A percentile compares a stretch with the other conserved stretches of the same genome.
Evolutionary conservation across 2,888 invertebrate species (phyloP).

Genomic region (Formica aserva): DNA sequence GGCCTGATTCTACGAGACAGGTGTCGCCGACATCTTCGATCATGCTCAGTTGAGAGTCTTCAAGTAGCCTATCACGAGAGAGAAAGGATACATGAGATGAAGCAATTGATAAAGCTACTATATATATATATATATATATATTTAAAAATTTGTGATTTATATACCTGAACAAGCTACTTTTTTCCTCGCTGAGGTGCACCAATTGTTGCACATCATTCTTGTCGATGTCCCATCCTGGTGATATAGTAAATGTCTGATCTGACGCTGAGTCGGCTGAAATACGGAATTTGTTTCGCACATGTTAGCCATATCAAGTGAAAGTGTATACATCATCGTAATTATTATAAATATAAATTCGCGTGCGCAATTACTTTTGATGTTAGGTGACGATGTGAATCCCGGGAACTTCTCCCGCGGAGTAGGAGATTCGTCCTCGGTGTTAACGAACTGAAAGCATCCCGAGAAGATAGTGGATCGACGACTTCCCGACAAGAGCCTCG

Average conservation of each 20-base stretch:
- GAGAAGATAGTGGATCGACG: conserved; percentile 69
- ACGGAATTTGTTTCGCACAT: background rate
- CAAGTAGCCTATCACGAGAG: conserved; percentile 73
- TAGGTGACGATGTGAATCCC: conserved; percentile 49
- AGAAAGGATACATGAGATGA: background rate
- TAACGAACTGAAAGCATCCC: conserved; percentile 66
- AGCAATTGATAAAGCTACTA: background rate
- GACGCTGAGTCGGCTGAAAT: conserved; percentile 71
- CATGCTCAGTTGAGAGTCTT: conserved; percentile 77
- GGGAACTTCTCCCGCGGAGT: conserved; percentile 63
- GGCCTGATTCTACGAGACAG: conserved; percentile 75
- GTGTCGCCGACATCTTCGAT: conserved; percentile 79
- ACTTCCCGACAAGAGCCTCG: conserved; percentile 63
- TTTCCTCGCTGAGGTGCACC: conserved; percentile 78
- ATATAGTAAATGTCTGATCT: conserved; percentile 76
- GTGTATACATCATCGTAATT: background rate
- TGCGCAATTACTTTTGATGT: conserved; percentile 40
- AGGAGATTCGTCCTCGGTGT: conserved; percentile 59
- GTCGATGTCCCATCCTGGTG: conserved; percentile 79
- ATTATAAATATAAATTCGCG: background rate
- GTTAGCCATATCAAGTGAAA: background rate
- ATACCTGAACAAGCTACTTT: conserved; percentile 77
- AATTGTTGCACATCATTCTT: conserved; percentile 79
- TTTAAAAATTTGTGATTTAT: background rate
- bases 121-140: too few relatives aligned